phyloP scores from a whole-genome alignment of 2,888 invertebrate species.

The Campoletis raptor region DNA sequence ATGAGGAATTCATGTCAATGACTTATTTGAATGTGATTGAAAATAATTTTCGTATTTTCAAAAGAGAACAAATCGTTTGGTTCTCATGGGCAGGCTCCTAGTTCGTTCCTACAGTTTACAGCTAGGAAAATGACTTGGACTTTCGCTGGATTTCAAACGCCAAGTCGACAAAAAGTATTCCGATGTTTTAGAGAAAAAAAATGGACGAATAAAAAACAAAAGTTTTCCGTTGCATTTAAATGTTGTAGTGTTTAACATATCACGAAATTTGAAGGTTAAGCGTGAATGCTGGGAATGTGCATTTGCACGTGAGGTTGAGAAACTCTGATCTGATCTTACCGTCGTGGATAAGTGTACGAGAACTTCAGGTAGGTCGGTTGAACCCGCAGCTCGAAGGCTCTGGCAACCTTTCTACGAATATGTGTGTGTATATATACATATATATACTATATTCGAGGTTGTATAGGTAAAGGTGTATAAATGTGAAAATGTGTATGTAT shows the following conservation, averaged over 20 bases:
- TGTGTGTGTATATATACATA: background rate
- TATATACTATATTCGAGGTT: background rate
- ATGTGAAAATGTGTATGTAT: constrained; percentile 21
- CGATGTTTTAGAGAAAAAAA: background rate
- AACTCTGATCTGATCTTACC: constrained; percentile 70
- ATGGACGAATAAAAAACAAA: background rate
- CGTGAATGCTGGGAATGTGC: background rate
- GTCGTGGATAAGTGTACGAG: constrained; percentile 72
- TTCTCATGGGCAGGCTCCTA: too few relatives aligned
- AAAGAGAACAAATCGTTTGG: background rate
- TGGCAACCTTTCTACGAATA: constrained; percentile 77
- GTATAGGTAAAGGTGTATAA: background rate
- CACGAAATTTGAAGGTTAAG: constrained; percentile 16
- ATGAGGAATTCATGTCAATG: background rate
- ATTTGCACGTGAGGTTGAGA: constrained; percentile 70
- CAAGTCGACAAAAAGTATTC: too few relatives aligned
- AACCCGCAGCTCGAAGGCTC: constrained; percentile 73
- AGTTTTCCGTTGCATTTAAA: background rate
- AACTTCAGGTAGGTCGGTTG: constrained; percentile 81
- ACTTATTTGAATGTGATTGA: background rate
- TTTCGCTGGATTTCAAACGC: too few relatives aligned
- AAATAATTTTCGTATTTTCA: background rate
- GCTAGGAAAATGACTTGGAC: too few relatives aligned
- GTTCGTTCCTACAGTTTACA: too few relatives aligned
- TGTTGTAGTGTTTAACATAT: background rate